Evolutionary conservation across 30 jellyfish, hydroid and myxozoan genomes (phyloP), one percentile per base, ranked within the genome.

Genomic region (Cassiopea xamachana): DNA sequence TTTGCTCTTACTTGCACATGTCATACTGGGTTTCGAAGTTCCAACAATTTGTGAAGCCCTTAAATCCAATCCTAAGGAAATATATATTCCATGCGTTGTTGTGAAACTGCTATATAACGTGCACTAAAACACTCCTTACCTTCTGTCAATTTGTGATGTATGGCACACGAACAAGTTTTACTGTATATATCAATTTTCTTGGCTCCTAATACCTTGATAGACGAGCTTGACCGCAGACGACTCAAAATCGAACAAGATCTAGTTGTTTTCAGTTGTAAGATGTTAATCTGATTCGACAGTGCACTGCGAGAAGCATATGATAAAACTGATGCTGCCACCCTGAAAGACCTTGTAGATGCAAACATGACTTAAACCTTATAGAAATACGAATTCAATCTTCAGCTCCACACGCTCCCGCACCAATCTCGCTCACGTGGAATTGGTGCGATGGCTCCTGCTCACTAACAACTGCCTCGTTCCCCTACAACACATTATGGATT

Each of bases 81-180:
- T 27, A 27, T 27, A 27, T 3, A 6, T 55, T 55, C 64, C 64
- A 3, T 55, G 12, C 64, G 12, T 55, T 10, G 12, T 55, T 55
- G 10, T 10, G 12, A 55, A 55, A 55, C 7, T 55, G 64, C 83
- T 13, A 73, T 27, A 27, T 27, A 27, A 0, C 39, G 39, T 27
- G 39, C 50, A 73, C 8, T 13, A 55, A 6, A 55, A 55, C 7
- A 55, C 12, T 17, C 15, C 15, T n/a, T 69, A 87, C 94, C 94
- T 87, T 87, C 94, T 17, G 94, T 87, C 17, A 87, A 49, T 71
- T 87, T 87, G 27, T 87, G 94, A 67, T 87, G 94, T 3, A 87
- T 50, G 18, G 83, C 94, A 76, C 94, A 87, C 2, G 94, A 60
- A 49, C 94, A 87, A 2, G 88, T 76, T 61, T 87, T 87, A 80